Base-by-base conservation (phyloP, 2,797 vertebrate species). In the Epinephelus coioides region DNA sequence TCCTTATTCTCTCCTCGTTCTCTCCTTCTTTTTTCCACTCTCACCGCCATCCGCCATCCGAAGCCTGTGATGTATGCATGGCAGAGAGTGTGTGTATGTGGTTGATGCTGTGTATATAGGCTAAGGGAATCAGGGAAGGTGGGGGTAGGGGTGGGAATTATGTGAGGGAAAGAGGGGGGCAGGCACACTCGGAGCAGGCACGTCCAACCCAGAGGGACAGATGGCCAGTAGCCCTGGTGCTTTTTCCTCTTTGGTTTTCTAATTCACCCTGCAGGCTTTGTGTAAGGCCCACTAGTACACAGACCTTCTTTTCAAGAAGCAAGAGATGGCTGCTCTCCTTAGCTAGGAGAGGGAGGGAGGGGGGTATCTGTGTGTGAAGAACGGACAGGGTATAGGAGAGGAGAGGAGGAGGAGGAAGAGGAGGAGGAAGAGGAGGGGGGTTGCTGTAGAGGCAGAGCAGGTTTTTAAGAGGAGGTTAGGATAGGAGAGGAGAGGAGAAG, bases 201-300 rank as follows among this genome's bases (percentile, higher is more conserved):
- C 73, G 90, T 95, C 92, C 96, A 92, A 95, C 94, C 94, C 64
- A 93, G 89, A 92, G 96, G 96, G 95, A 97, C 98, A 99, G 98
- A 99, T 98, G 98, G 98, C 97, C 90, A 84, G 93, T 96, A 96
- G 91, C 86, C 86, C 78, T 89, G 91, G 79, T 86, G 82, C 92
- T 94, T 94, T 91, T 94, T 89, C 92, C 94, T 95, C 93, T 87
- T 91, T 90, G 88, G 79, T 92, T 95, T 92, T 94, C 94, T 94
- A 95, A 97, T 96, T 97, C 96, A 96, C 93, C 94, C 90, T 94
- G 92, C 94, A 94, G 95, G 95, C 96, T 96, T 96, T 96, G 94
- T 94, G 94, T 84, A 93, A 93, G 95, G 94, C 95, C 95, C 94
- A 91, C 93, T 93, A 90, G 92, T 92, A 94, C 93, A 95, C 94